phyloP scores from a whole-genome alignment of 1,140 invertebrate species.

The Leptinotarsa texana region DNA sequence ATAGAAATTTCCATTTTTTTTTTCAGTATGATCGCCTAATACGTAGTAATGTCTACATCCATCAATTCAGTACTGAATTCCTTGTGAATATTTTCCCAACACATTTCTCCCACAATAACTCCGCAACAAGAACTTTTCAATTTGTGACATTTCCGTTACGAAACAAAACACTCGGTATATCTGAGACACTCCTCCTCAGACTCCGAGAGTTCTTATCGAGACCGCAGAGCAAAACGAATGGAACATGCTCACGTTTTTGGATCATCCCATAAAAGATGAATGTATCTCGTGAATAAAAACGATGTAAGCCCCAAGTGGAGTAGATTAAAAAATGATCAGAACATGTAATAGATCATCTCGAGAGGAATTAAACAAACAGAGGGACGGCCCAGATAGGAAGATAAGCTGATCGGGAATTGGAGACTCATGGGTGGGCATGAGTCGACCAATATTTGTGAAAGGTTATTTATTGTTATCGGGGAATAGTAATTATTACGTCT shows the following conservation, averaged over 20 bases:
- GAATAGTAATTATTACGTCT: constrained; percentile 45
- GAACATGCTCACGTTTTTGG: neutral
- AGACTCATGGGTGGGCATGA: constrained; percentile 49
- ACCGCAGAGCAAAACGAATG: neutral
- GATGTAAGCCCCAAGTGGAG: constrained; percentile 4
- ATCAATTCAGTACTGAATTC: too few relatives aligned
- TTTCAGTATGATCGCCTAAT: too few relatives aligned
- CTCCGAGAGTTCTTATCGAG: neutral
- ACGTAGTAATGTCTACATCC: too few relatives aligned
- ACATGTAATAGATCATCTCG: constrained; percentile 40
- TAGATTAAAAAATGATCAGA: neutral
- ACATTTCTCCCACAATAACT: too few relatives aligned
- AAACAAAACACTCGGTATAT: too few relatives aligned
- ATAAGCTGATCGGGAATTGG: constrained; percentile 48
- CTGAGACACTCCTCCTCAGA: neutral
- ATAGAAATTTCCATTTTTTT: too few relatives aligned
- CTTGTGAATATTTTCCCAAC: too few relatives aligned
- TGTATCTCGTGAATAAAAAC: neutral
- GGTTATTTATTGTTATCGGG: constrained; percentile 45
- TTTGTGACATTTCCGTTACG: too few relatives aligned
- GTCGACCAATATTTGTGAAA: constrained; percentile 38
- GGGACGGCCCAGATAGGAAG: constrained; percentile 44
- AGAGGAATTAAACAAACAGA: constrained; percentile 41
- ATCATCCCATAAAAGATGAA: neutral
- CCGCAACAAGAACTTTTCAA: too few relatives aligned